These are phyloP conservation scores for Keiferia lycopersicella DNA, from an alignment of 2,888 invertebrate genomes.

Conservation along the genomic window DNA sequence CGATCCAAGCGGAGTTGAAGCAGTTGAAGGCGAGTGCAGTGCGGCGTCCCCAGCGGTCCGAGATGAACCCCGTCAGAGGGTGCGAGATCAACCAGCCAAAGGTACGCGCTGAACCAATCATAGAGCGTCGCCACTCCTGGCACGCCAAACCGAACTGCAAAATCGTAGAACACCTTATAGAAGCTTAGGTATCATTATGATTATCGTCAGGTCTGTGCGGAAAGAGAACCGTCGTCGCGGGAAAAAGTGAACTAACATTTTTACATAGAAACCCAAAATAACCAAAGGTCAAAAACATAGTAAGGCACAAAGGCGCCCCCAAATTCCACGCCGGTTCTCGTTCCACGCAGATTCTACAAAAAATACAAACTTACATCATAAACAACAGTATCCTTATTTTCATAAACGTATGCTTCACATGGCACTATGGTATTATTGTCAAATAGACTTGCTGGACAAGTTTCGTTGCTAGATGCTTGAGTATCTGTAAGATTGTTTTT, in stretches of 20 bases:
- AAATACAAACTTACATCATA: conserved; percentile 28
- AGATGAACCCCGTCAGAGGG: conserved; percentile 85
- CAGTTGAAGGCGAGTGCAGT: conserved; percentile 79
- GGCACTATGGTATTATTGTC: conserved; percentile 13
- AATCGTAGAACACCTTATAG: background rate
- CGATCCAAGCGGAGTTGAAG: conserved; percentile 81
- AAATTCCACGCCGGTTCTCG: too few species aligned
- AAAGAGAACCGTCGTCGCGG: too few species aligned
- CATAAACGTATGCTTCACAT: conserved; percentile 30
- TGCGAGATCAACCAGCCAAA: conserved; percentile 85
- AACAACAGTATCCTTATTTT: conserved; percentile 27
- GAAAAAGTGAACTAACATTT: too few species aligned
- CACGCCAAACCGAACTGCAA: conserved; percentile 78
- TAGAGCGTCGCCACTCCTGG: conserved; percentile 85
- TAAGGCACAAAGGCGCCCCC: too few species aligned
- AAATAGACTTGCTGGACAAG: conserved; percentile 26
- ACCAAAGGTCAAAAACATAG: too few species aligned
- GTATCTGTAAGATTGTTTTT: too few species aligned
- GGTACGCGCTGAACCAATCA: conserved; percentile 86
- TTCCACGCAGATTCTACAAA: background rate
- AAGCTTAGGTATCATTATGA: too few species aligned
- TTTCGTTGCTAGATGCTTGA: background rate
- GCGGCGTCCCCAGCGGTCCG: conserved; percentile 86
- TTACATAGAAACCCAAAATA: too few species aligned
- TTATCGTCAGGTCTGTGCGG: too few species aligned